phyloP scores from a whole-genome alignment of 2,113 vertebrate genomes.

The Epinephelus moara region DNA sequence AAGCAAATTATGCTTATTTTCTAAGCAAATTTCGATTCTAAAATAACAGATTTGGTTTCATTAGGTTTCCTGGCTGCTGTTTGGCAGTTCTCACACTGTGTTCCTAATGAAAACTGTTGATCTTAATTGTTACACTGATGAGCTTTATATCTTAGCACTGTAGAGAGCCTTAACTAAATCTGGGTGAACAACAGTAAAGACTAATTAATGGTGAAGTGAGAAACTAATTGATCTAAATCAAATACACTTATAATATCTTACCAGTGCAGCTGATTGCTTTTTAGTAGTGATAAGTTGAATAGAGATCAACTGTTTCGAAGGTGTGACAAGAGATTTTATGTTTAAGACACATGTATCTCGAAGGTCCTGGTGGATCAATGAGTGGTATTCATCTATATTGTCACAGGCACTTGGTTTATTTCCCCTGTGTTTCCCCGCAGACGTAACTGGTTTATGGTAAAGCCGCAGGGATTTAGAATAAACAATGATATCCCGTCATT shows the following conservation, averaged over 20 bases:
- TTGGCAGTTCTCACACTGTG: not conserved
- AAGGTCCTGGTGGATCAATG: not conserved
- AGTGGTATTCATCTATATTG: not conserved
- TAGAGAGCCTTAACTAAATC: no score
- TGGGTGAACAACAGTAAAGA: not conserved
- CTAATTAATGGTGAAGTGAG: not conserved
- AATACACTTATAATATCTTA: not conserved
- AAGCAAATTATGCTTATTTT: not conserved
- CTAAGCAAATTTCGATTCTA: not conserved
- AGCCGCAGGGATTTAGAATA: constrained; percentile 44
- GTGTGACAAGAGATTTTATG: not conserved
- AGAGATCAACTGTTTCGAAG: constrained; percentile 5
- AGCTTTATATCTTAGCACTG: no score
- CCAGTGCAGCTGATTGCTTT: not conserved
- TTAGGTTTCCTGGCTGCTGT: not conserved
- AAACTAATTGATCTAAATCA: not conserved
- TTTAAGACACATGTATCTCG: not conserved
- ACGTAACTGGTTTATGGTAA: constrained; percentile 32
- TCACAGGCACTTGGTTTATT: constrained; percentile 22
- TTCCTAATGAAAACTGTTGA: not conserved
- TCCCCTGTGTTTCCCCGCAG: not conserved
- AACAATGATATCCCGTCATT: constrained; percentile 44
- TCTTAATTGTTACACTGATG: not conserved
- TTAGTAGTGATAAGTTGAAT: not conserved
- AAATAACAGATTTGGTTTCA: not conserved